Base-by-base conservation (phyloP, 2,113 vertebrate species). In the Hassar affinis region DNA sequence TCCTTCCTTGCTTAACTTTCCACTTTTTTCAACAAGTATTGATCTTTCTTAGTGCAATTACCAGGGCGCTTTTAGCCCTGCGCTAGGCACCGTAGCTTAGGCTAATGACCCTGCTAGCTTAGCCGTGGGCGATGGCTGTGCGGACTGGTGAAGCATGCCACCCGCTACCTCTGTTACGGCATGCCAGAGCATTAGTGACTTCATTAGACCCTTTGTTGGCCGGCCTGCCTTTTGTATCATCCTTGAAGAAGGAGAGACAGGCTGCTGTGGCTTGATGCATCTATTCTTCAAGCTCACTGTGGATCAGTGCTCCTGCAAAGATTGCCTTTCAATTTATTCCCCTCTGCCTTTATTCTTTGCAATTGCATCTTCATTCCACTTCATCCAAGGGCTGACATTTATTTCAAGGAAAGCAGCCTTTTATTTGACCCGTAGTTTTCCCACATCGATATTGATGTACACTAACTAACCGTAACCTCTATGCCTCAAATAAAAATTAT, bases 141-240 rank as follows among this genome's bases (percentile, higher is more conserved):
- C 42, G 68, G 90, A 88, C 89, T 91, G 88, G 90, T 88, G 89
- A 92, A 91, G 90, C 89, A 54, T 93, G 90, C 89, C 89, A 90
- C 90, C 91, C 84, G 88, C 87, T 25, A 91, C 90, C 93, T 89
- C 84, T 92, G 91, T 88, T 92, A 91, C 90, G 92, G 88, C 92
- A 90, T 90, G 89, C 90, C 92, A 90, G 88, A 87, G 91, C 90
- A 93, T 94, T 93, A 93, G 90, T 90, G 90, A 92, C 92, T 93
- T 93, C 90, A 93, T 94, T 92, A 91, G 89, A 85, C 85, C 90
- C 91, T 94, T 94, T 93, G 93, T 94, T 90, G 89, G 89, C 89
- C 68, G 85, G 81, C 82, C 87, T 74, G 27, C 85, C 90, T 89
- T 93, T 92, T 93, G 90, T 92, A 88, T 90, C 82, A 89, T 89